phyloP scores from a whole-genome alignment of 23 tunicate species.

The Diplosoma virens region DNA sequence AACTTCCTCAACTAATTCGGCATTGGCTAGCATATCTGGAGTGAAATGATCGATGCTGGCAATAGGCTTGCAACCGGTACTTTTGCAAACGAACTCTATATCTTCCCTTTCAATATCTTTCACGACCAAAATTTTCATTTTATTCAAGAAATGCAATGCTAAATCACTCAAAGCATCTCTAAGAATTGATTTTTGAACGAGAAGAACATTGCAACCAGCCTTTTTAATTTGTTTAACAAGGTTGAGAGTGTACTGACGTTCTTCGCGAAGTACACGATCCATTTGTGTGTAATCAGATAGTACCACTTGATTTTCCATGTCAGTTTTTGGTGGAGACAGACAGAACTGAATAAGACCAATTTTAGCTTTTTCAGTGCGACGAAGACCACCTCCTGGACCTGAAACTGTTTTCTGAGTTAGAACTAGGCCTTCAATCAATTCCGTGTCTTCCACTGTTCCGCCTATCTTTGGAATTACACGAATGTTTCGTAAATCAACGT shows the following conservation, averaged over 20 bases:
- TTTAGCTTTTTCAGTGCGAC: slow-evolving; percentile 89
- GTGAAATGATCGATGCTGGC: slow-evolving; percentile 95
- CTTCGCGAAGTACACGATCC: slow-evolving; percentile 96
- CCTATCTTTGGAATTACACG: slow-evolving; percentile 89
- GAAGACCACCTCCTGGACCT: slow-evolving; percentile 78
- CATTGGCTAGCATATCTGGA: slow-evolving; percentile 90
- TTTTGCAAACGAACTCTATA: slow-evolving; percentile 93
- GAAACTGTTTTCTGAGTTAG: slow-evolving; percentile 78
- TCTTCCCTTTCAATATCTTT: slow-evolving; percentile 95
- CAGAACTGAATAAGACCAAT: slow-evolving; percentile 95
- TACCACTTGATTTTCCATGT: slow-evolving; percentile 96
- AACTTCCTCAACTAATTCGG: slow-evolving; percentile 93
- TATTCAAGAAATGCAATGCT: slow-evolving; percentile 93
- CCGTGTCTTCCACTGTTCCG: slow-evolving; percentile 96
- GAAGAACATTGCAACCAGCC: slow-evolving; percentile 93
- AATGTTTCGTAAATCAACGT: slow-evolving; percentile 88
- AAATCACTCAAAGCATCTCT: slow-evolving; percentile 95
- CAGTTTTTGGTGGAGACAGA: slow-evolving; percentile 95
- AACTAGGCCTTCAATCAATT: slow-evolving; percentile 83
- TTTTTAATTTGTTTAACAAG: slow-evolving; percentile 95
- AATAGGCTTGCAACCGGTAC: slow-evolving; percentile 95
- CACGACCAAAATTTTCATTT: slow-evolving; percentile 95
- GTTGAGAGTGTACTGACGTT: slow-evolving; percentile 92
- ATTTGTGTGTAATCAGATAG: slow-evolving; percentile 97
- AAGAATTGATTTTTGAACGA: slow-evolving; percentile 90